phyloP scores from a whole-genome alignment of 2,888 invertebrate genomes.

The Nymphalis urticae region DNA sequence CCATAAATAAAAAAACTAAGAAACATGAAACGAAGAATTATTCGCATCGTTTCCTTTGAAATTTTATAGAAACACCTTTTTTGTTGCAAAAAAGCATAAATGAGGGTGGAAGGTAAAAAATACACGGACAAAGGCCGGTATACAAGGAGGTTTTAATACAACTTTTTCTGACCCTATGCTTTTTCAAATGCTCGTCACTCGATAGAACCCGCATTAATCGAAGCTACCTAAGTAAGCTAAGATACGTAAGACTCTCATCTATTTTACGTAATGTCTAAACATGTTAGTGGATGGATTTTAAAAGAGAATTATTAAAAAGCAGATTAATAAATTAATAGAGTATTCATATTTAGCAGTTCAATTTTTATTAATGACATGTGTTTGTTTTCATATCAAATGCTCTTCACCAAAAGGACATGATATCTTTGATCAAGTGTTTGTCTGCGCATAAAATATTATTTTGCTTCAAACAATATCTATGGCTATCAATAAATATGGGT shows the following conservation, averaged over 20 bases:
- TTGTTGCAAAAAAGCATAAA: constrained; percentile 74
- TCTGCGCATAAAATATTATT: no score
- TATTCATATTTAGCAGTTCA: no score
- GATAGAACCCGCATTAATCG: constrained; percentile 30
- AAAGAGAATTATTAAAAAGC: no score
- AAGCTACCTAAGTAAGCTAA: constrained; percentile 33
- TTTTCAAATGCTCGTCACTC: constrained; percentile 49
- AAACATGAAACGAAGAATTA: constrained; percentile 81
- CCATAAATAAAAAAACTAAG: constrained; percentile 58
- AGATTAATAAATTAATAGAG: no score
- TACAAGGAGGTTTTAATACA: constrained; percentile 68
- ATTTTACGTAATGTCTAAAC: no score
- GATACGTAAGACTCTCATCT: constrained; percentile 5
- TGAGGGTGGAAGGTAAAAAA: constrained; percentile 70
- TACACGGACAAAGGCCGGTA: constrained; percentile 72
- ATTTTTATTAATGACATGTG: no score
- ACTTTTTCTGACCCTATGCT: constrained; percentile 67
- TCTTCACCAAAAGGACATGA: no score
- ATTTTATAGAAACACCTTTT: constrained; percentile 76
- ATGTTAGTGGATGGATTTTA: no score
- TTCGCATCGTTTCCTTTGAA: constrained; percentile 80
- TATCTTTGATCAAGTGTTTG: no score
- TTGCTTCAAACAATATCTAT: no score
- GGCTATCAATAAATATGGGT: no score
- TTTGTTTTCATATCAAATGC: no score